A percentile compares a stretch with the other conserved stretches of the same genome.
These are phyloP conservation scores for Eulacestoma nigropectus DNA, from an alignment of 2,113 vertebrate species.

Conservation along the genomic window DNA sequence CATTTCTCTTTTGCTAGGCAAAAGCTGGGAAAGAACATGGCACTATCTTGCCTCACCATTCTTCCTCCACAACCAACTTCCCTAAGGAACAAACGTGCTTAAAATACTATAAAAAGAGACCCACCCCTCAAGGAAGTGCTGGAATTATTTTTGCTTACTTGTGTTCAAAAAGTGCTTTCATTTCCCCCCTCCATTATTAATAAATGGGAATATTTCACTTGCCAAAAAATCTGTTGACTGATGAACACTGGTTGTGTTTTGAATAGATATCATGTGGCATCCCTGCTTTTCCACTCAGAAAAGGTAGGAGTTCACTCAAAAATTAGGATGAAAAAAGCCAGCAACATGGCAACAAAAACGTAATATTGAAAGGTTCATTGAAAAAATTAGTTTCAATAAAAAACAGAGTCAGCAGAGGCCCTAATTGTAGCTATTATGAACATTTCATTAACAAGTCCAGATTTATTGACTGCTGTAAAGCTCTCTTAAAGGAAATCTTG, in stretches of 20 bases:
- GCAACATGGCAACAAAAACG: not conserved
- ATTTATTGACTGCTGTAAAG: not conserved
- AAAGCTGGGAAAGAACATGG: not conserved
- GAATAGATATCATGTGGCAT: not conserved
- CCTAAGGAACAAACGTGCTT: rapidly evolving
- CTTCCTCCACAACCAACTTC: not conserved
- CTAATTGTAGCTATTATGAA: not conserved
- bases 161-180: not conserved
- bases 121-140: not conserved
- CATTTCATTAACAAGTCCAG: not conserved
- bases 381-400: not conserved
- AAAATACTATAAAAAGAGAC: not conserved
- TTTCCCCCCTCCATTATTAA: not conserved
- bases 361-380: not conserved
- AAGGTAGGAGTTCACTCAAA: not conserved
- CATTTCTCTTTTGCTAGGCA: not conserved
- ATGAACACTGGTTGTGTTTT: not conserved
- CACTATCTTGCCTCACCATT: not conserved
- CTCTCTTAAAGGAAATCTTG: not conserved
- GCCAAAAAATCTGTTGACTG: not conserved
- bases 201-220: not conserved
- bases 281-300: not conserved
- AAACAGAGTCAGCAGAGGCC: not conserved
- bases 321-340: not conserved
- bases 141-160: not conserved